Evolutionary conservation across 2,113 vertebrate genomes (phyloP).

Genomic region (Eleginops maclovinus): DNA sequence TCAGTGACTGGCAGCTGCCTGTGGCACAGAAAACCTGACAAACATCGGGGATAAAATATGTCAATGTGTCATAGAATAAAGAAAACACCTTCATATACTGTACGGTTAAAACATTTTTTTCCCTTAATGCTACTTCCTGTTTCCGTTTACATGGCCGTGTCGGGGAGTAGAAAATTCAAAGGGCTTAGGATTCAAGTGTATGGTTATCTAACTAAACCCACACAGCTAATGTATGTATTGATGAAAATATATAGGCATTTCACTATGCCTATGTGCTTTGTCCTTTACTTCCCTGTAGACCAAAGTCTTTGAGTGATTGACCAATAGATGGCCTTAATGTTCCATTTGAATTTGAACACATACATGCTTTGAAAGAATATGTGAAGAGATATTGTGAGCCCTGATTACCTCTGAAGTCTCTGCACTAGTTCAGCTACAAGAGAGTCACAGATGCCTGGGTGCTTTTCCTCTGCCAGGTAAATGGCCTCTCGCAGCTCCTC

Average conservation of each 20-base stretch:
- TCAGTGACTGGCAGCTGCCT: slow-evolving; percentile 89
- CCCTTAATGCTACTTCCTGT: too few species aligned
- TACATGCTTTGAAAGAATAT: not conserved
- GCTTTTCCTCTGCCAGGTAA: slow-evolving; percentile 91
- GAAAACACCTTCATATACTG: too few species aligned
- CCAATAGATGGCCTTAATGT: not conserved
- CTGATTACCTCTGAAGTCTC: slow-evolving; percentile 92
- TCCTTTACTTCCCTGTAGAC: not conserved
- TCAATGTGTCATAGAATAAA: not conserved
- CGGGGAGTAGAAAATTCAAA: too few species aligned
- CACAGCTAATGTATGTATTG: not conserved
- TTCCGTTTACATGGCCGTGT: too few species aligned
- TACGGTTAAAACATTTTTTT: too few species aligned
- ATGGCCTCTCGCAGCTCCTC: slow-evolving; percentile 91
- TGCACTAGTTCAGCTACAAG: slow-evolving; percentile 93
- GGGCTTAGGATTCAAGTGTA: too few species aligned
- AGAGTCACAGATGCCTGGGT: slow-evolving; percentile 93
- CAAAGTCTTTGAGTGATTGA: too few species aligned
- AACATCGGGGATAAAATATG: slow-evolving; percentile 11
- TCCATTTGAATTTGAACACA: not conserved
- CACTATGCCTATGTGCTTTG: not conserved
- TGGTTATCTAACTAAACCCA: too few species aligned
- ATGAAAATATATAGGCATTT: not conserved
- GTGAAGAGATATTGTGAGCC: not conserved
- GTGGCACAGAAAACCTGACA: slow-evolving; percentile 83